These are phyloP conservation scores for Cercopithecus mona DNA, from an alignment of 2,113 vertebrate genomes.

Conservation along the genomic window DNA sequence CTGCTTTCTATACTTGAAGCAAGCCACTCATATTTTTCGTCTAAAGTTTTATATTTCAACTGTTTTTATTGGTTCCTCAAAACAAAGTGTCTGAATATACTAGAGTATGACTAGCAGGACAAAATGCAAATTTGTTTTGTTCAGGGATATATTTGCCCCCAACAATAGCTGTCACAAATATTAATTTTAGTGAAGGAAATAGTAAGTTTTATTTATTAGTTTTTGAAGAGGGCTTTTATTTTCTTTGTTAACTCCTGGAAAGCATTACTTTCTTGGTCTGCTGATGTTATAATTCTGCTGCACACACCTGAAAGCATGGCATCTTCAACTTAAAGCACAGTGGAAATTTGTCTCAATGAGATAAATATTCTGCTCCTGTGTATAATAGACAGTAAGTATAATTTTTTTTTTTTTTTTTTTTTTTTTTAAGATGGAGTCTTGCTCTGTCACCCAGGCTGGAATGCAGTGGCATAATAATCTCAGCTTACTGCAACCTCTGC, in stretches of 20 bases:
- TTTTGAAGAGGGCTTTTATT: background rate
- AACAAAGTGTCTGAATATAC: background rate
- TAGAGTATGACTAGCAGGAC: background rate
- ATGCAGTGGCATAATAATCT: too few species aligned
- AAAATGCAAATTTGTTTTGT: background rate
- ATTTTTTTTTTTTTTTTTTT: too few species aligned
- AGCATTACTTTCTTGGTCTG: background rate
- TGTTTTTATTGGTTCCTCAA: background rate
- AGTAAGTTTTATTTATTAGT: background rate
- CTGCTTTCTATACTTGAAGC: background rate
- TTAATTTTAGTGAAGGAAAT: background rate
- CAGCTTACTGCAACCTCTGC: too few species aligned
- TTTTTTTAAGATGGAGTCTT: too few species aligned
- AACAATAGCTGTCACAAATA: background rate
- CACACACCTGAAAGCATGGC: background rate
- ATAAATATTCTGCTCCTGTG: background rate
- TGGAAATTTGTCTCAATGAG: constrained; percentile 49
- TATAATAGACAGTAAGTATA: background rate
- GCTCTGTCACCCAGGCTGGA: too few species aligned
- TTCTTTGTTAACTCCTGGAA: background rate
- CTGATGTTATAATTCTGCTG: background rate
- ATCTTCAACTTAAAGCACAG: constrained; percentile 22
- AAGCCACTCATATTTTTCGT: background rate
- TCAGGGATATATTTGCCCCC: background rate
- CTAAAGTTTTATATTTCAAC: background rate